Evolutionary conservation across 2,888 invertebrate genomes (phyloP), one percentile per base, ranked within the genome.

Genomic region (Notocelia uddmanniana): DNA sequence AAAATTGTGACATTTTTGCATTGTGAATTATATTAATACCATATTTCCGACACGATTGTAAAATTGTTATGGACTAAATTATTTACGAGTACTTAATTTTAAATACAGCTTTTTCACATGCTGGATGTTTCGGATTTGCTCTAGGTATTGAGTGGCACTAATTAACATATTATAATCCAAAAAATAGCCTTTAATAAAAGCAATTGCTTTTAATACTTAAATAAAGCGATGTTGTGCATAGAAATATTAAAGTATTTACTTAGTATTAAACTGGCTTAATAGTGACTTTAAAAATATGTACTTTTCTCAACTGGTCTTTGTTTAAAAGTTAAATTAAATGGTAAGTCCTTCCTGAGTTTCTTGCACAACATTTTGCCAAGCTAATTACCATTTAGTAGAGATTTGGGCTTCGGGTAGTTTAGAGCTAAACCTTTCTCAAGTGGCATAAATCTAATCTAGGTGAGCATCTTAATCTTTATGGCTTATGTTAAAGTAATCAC

Each of bases 361-460:
- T 63, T 63, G 62, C 19, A 23, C 13, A 68, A 73, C 55, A 58
- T 57, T 62, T 50, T 15, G 71, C 58, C 34, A 55, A 69, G 63
- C 64, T 60, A 73, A 66, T 64, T 73, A 66, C 60, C 45, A 31
- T 69, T 69, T 41, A 26, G 45, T 54, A 54, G 52, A 60, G 67
- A 73, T 66, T 66, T 45, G 41, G 66, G 34, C 37, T 48, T 23
- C n/a, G 18, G 73, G 64, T 18, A 60, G 55, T 62, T 69, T 64
- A 69, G 50, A 69, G 69, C 64, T 59, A 52, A 50, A 69, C 58
- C 60, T 73, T 66, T 45, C 37, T 45, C 41, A 70, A 67, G 60
- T 67, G 34, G 48, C 54, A 67, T 67, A 71, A 67, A 71, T 67
- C 18, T 71, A 66, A 60, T 67, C 54, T 50, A 71, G 52, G 37